A percentile compares a stretch with the other conserved stretches of the same genome.
These are phyloP conservation scores for Clinocottus analis DNA, from an alignment of 2,113 vertebrate genomes.

Conservation along the genomic window DNA sequence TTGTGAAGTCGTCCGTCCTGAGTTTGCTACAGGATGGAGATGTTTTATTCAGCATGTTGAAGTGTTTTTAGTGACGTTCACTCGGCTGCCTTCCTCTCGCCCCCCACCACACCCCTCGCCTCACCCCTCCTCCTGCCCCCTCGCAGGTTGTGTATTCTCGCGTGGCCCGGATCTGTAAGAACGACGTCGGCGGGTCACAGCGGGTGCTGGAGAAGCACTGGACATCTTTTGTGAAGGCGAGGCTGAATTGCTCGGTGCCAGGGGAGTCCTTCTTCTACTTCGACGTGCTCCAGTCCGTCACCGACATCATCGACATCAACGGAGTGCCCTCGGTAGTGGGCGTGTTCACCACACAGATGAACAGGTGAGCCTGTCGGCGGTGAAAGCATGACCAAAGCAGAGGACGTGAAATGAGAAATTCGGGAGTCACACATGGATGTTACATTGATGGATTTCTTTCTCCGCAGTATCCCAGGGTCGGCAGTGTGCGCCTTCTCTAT, in stretches of 20 bases:
- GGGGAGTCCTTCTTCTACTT: constrained; percentile 99
- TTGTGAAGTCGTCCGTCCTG: constrained; percentile 48
- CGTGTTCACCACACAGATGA: constrained; percentile 98
- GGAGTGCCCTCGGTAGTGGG: constrained; percentile 92
- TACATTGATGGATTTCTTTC: not conserved
- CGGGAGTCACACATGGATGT: not conserved
- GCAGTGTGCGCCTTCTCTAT: constrained; percentile 98
- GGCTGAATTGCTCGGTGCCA: constrained; percentile 96
- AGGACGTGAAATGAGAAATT: not conserved
- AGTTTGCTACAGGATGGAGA: constrained; percentile 63
- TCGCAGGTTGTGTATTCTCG: constrained; percentile 95
- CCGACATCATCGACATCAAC: constrained; percentile 93
- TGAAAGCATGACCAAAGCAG: not conserved
- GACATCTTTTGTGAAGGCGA: constrained; percentile 97
- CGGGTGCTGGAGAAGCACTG: constrained; percentile 98
- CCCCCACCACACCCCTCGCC: constrained; percentile 18
- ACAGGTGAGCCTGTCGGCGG: constrained; percentile 87
- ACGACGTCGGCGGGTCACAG: constrained; percentile 97
- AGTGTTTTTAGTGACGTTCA: constrained; percentile 69
- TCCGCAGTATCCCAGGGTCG: constrained; percentile 93
- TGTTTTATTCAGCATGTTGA: constrained; percentile 76
- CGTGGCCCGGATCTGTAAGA: constrained; percentile 98
- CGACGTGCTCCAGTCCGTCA: constrained; percentile 96
- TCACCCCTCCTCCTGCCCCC: constrained; percentile 23
- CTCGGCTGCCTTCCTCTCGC: constrained; percentile 44